Conservation (phyloP, 2,888 invertebrate genomes). For the Stenchaetothrips biformis region DNA sequence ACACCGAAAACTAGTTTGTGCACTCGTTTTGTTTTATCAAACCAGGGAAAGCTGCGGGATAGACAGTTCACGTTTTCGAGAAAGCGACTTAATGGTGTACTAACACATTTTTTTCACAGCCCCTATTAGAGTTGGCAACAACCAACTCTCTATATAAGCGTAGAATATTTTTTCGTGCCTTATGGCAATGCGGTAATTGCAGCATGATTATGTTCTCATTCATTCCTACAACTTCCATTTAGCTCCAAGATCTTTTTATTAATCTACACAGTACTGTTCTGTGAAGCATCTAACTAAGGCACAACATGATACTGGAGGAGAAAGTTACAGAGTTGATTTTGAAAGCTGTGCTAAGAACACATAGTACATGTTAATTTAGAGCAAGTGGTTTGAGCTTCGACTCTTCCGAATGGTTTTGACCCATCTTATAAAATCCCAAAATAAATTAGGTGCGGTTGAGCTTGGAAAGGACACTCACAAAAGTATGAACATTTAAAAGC, state of each 20-base stretch:
- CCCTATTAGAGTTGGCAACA: neutral
- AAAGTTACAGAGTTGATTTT: neutral
- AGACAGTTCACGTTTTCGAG: neutral
- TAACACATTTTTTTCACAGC: neutral
- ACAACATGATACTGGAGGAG: neutral
- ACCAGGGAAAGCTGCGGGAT: neutral
- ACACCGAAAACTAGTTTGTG: no score
- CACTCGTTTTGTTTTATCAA: neutral
- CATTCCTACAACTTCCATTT: neutral
- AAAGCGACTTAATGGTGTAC: neutral
- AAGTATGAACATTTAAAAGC: neutral
- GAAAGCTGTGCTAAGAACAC: neutral
- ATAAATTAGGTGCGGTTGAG: no score
- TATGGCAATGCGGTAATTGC: neutral
- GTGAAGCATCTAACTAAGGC: neutral
- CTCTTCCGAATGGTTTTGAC: no score
- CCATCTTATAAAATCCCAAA: no score
- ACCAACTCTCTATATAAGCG: slow-evolving; percentile 13
- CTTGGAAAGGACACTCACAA: no score
- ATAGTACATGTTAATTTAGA: neutral
- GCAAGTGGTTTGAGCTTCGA: no score
- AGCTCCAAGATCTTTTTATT: neutral
- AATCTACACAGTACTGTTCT: neutral
- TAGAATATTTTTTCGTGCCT: neutral
- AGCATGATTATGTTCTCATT: neutral